Base-by-base conservation (phyloP, 1,140 invertebrate genomes). In the Drosophila serrata region DNA sequence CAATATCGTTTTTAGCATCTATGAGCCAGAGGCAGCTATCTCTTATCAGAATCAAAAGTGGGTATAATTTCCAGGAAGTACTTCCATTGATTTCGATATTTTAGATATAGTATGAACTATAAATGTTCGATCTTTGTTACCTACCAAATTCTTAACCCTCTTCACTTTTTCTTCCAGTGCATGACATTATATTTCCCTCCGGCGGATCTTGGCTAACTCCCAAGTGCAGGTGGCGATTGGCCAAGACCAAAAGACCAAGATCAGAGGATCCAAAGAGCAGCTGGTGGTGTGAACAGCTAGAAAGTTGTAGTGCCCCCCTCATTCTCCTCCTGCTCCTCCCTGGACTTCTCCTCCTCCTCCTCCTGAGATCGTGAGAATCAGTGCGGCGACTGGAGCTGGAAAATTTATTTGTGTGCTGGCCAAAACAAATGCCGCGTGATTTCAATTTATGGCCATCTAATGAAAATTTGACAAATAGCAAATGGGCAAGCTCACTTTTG, bases 401-500 rank as follows among this genome's bases (percentile, higher is more conserved):
- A 74, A 86, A 87, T 88, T 88, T 87, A 87, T 87, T 75, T 70
- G 82, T 79, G 74, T 87, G 68, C 48, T 79, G 77, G 67, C 77
- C 81, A 86, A 79, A 86, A 81, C 75, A 70, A 86, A 81, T 86
- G 78, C 79, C 57, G 27, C 49, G 49, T 81, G 72, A 87, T 70
- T 81, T 75, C 63, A 76, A 87, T 88, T 87, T 87, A 87, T 87
- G 84, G 72, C 79, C 72, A 62, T 65, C 65, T 87, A 88, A 84
- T 87, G 84, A 84, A 87, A 88, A 88, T 87, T 88, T 87, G 84
- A 87, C 84, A 87, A 87, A 87, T 87, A 74, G 84, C 84, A 87
- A 87, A 87, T 88, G 76, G 80, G 56, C 65, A 75, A 62, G 70
- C 79, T 68, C 63, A 46, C 60, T 79, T 22, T 79, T 22, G 37